phyloP scores from a whole-genome alignment of 2,113 vertebrate species.

The Syngnathus floridae region DNA sequence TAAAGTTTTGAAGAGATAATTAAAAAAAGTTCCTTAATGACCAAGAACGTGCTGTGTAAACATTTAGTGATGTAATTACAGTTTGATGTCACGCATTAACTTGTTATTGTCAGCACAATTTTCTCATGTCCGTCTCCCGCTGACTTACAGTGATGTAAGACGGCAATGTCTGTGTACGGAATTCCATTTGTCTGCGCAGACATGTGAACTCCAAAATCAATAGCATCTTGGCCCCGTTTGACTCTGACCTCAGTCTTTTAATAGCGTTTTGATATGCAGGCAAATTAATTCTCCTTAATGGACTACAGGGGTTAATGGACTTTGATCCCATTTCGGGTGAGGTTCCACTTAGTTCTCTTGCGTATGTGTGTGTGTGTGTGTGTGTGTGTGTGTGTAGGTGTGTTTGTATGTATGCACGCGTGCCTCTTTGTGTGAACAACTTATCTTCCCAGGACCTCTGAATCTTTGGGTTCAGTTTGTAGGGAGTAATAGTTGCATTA shows the following conservation, averaged over 20 bases:
- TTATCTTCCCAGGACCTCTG: slow-evolving; percentile 49
- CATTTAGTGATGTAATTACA: neutral
- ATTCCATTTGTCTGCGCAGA: slow-evolving; percentile 27
- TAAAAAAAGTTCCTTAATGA: neutral
- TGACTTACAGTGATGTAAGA: slow-evolving; percentile 27
- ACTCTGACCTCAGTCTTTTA: slow-evolving; percentile 74
- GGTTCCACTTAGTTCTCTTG: slow-evolving; percentile 62
- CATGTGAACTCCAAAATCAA: slow-evolving; percentile 57
- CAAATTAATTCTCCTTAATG: slow-evolving; percentile 82
- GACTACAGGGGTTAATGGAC: slow-evolving; percentile 72
- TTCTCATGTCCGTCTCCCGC: slow-evolving; percentile 15
- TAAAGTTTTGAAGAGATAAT: neutral
- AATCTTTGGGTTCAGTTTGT: slow-evolving; percentile 62
- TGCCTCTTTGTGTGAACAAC: slow-evolving; percentile 10
- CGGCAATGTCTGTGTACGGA: slow-evolving; percentile 36
- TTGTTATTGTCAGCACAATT: slow-evolving; percentile 4
- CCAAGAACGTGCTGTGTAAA: neutral
- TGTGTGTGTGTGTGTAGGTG: slow-evolving; percentile 5
- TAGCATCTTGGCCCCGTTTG: slow-evolving; percentile 58
- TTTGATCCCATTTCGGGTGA: slow-evolving; percentile 71
- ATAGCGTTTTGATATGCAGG: slow-evolving; percentile 80
- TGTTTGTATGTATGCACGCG: slow-evolving; percentile 1
- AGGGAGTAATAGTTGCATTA: slow-evolving; percentile 64
- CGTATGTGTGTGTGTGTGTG: slow-evolving; percentile 5
- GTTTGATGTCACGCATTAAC: neutral